Conservation (phyloP, 2,888 invertebrate genomes). For the Neoscelio sp. region DNA sequence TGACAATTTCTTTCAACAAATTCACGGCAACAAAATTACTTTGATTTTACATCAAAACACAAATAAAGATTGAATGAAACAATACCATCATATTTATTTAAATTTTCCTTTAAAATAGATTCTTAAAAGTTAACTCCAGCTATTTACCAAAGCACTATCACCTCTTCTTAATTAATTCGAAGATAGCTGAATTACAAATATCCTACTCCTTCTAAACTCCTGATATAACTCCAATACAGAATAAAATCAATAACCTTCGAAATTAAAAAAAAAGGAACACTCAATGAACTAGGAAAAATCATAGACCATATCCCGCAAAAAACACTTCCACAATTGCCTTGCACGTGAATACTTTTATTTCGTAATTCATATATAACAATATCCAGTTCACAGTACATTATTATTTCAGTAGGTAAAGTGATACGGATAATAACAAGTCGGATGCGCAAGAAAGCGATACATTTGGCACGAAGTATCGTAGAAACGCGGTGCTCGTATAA, state of each 20-base stretch:
- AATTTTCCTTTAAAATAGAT: too few species aligned
- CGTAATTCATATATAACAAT: conserved; percentile 45
- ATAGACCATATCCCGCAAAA: conserved; percentile 1
- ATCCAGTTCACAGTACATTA: conserved; percentile 45
- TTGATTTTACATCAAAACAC: too few species aligned
- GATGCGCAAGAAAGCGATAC: conserved; percentile 25
- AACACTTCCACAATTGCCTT: neutral
- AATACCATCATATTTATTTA: too few species aligned
- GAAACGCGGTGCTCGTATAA: conserved; percentile 42
- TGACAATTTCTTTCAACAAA: too few species aligned
- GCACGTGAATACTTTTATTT: conserved; percentile 54
- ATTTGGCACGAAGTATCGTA: conserved; percentile 41
- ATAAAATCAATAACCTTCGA: conserved; percentile 10
- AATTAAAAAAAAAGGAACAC: conserved; percentile 11
- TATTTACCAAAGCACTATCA: too few species aligned
- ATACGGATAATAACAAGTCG: conserved; percentile 15
- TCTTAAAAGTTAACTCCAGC: too few species aligned
- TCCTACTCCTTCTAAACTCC: too few species aligned
- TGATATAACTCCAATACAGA: neutral
- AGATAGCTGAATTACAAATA: too few species aligned
- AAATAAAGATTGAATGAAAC: too few species aligned
- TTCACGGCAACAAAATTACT: too few species aligned
- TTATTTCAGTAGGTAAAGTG: conserved; percentile 34
- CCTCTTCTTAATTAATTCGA: too few species aligned
- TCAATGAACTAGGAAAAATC: neutral